These are phyloP conservation scores for Lutraria rhynchaena DNA, from an alignment of 1,140 invertebrate species.

Conservation along the genomic window DNA sequence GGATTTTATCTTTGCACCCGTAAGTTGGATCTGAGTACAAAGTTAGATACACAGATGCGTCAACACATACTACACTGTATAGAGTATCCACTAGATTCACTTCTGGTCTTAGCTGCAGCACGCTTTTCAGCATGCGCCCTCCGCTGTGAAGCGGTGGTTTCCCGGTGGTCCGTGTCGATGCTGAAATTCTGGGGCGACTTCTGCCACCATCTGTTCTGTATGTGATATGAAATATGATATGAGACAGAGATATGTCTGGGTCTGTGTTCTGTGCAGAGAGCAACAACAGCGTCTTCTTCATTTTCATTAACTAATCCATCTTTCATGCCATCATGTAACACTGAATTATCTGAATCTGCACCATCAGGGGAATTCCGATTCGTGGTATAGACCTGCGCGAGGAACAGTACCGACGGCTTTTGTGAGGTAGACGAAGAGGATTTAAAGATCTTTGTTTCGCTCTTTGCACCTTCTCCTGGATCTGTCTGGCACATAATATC, in stretches of 20 bases:
- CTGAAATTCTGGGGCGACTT: too few species aligned
- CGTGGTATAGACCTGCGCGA: not conserved
- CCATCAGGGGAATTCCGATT: not conserved
- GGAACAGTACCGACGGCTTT: conserved; percentile 52
- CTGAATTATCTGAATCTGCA: conserved; percentile 5
- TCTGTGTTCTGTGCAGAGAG: not conserved
- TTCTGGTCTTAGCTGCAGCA: too few species aligned
- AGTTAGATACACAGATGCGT: too few species aligned
- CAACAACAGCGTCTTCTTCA: conserved; percentile 6
- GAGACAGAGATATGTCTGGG: too few species aligned
- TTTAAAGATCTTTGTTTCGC: conserved; percentile 45
- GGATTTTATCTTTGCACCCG: too few species aligned
- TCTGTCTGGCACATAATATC: too few species aligned
- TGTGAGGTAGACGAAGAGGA: conserved; percentile 46
- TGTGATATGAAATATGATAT: conserved; percentile 11
- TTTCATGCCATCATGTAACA: conserved; percentile 26
- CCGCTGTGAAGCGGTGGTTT: too few species aligned
- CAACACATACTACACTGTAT: too few species aligned
- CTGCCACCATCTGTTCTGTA: conserved; percentile 28
- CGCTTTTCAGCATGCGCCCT: too few species aligned
- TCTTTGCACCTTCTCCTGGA: conserved; percentile 52
- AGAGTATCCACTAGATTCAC: too few species aligned
- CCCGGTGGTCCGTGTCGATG: too few species aligned
- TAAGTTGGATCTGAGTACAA: too few species aligned
- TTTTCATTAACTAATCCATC: conserved; percentile 9